These are phyloP conservation scores for Sinella curviseta DNA, from an alignment of 1,140 invertebrate species.

Conservation along the genomic window DNA sequence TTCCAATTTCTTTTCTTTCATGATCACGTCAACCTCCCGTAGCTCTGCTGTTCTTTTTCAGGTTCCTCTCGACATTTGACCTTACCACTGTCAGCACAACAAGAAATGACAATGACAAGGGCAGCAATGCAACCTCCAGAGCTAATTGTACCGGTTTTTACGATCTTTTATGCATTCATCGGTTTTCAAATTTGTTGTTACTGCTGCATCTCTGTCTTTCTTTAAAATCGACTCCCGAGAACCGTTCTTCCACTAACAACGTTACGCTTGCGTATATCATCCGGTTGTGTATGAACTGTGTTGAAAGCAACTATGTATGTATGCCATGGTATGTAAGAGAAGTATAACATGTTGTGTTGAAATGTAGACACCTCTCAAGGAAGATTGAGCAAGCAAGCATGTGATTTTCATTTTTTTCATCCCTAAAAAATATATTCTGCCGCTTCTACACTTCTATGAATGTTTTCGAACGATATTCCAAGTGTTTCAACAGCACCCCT, in stretches of 20 bases:
- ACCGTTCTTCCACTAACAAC: no score
- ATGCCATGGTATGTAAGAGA: no score
- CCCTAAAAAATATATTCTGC: neutral
- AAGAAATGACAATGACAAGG: constrained; percentile 27
- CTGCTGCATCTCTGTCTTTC: no score
- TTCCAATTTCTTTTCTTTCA: constrained; percentile 26
- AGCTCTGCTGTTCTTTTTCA: constrained; percentile 21
- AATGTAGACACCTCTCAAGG: neutral
- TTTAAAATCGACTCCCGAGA: no score
- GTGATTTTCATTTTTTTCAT: constrained; percentile 3
- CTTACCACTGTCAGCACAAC: constrained; percentile 20
- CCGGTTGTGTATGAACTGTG: no score
- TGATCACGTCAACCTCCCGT: constrained; percentile 22
- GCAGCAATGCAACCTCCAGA: constrained; percentile 4
- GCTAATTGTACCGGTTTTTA: constrained; percentile 16
- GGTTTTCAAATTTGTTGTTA: neutral
- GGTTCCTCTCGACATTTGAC: constrained; percentile 20
- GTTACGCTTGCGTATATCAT: no score
- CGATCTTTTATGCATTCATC: neutral
- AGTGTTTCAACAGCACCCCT: no score
- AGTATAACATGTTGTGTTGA: neutral
- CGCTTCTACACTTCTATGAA: no score
- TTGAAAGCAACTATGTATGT: no score
- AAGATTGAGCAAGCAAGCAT: neutral
- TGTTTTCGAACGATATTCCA: no score